These are phyloP conservation scores for Alosa alosa DNA, from an alignment of 2,113 vertebrate genomes.

Conservation along the genomic window DNA sequence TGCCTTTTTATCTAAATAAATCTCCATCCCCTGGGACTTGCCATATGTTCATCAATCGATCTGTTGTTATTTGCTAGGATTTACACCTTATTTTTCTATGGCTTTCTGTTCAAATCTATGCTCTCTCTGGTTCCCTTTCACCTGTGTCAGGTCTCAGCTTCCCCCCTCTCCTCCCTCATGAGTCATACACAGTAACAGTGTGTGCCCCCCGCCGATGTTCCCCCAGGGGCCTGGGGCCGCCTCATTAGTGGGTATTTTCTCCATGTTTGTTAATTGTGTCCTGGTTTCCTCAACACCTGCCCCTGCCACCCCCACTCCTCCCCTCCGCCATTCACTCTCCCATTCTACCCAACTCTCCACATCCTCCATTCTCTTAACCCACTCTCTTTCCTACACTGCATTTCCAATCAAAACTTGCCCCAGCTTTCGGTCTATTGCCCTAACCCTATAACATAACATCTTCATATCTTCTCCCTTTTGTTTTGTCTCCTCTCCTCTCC, in stretches of 20 bases:
- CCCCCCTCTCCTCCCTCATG: slow-evolving; percentile 28
- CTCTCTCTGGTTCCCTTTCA: neutral
- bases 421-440: neutral
- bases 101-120: neutral
- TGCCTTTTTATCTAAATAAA: no score
- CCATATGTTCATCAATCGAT: neutral
- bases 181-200: slow-evolving; percentile 51
- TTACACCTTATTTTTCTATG: neutral
- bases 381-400: neutral
- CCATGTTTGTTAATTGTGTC: slow-evolving; percentile 75
- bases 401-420: neutral
- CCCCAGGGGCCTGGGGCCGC: slow-evolving; percentile 57
- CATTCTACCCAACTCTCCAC: slow-evolving; percentile 10
- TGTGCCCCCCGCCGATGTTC: slow-evolving; percentile 31
- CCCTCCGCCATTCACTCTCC: neutral
- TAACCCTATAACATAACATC: neutral
- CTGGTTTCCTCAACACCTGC: slow-evolving; percentile 64
- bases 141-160: neutral
- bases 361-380: neutral
- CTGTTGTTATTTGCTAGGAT: neutral
- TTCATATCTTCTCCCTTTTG: neutral
- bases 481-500: slow-evolving; percentile 16
- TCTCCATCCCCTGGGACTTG: neutral
- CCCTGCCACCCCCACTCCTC: slow-evolving; percentile 36
- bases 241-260: slow-evolving; percentile 75